A percentile compares a stretch with the other conserved stretches of the same genome.
phyloP scores from a whole-genome alignment of 37 sponge, comb jelly and placozoan genomes.

The Crambe crambe region DNA sequence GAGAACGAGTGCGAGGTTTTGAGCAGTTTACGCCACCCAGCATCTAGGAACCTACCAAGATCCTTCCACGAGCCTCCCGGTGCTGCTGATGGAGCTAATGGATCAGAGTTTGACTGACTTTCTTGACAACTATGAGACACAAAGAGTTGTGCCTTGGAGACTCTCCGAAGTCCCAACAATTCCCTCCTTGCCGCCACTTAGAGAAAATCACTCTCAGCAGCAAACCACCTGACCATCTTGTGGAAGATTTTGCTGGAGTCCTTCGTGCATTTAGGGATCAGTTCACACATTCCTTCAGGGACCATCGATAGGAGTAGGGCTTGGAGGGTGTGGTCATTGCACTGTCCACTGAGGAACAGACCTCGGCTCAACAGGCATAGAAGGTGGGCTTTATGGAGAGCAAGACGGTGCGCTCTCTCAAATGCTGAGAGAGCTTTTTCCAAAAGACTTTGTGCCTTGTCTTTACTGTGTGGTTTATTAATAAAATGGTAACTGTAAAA shows the following conservation, averaged over 20 bases:
- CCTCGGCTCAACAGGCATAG: constrained; percentile 53
- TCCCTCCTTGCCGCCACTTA: not conserved
- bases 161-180: not conserved
- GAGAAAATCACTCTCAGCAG: not conserved
- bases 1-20: constrained; percentile 11
- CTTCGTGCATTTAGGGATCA: not conserved
- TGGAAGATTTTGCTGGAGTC: not conserved
- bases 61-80: not conserved
- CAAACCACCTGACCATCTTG: constrained; percentile 41
- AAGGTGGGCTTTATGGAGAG: constrained; percentile 56
- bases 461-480: not conserved
- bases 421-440: constrained; percentile 43
- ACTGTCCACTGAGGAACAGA: constrained; percentile 29
- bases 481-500: not conserved
- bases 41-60: constrained; percentile 1
- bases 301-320: constrained; percentile 45
- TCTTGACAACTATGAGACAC: constrained; percentile 18
- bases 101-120: constrained; percentile 19
- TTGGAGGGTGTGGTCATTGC: constrained; percentile 30
- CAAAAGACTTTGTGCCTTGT: not conserved
- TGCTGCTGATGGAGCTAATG: constrained; percentile 44
- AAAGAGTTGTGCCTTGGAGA: constrained; percentile 20
- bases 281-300: not conserved
- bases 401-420: constrained; percentile 14
- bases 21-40: not conserved